A percentile compares a stretch with the other conserved stretches of the same genome.
phyloP scores from a whole-genome alignment of 2,888 invertebrate species.

The Xestia rhomboidea region DNA sequence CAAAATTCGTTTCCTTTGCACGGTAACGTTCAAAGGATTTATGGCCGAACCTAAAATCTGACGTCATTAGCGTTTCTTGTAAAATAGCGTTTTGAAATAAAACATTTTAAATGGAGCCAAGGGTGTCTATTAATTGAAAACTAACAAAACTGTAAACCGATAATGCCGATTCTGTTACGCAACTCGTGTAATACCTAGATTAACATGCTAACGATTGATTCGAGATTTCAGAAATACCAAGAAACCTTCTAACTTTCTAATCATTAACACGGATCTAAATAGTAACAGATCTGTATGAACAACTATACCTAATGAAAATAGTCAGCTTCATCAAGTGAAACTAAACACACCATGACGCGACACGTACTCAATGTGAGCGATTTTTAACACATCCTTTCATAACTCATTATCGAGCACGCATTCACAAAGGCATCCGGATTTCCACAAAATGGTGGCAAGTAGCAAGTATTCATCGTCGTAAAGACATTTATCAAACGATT shows the following conservation, averaged over 20 bases:
- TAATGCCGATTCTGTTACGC: not conserved
- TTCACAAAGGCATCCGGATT: constrained; percentile 65
- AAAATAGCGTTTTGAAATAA: constrained; percentile 40
- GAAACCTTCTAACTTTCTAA: not conserved
- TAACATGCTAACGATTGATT: constrained; percentile 3
- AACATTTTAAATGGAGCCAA: constrained; percentile 22
- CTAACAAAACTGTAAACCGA: not conserved
- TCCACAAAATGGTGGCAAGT: constrained; percentile 65
- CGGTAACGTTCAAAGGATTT: constrained; percentile 55
- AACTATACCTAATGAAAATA: not conserved
- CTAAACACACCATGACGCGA: not conserved
- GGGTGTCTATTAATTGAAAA: not conserved
- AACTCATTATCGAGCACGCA: constrained; percentile 62
- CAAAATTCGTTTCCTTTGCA: constrained; percentile 61
- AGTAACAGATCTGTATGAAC: not conserved
- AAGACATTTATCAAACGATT: constrained; percentile 80
- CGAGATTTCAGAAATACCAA: not conserved
- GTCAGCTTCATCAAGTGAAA: not conserved
- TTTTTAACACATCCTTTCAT: constrained; percentile 55
- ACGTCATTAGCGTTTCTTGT: constrained; percentile 53
- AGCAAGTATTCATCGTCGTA: constrained; percentile 65
- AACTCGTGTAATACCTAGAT: not conserved
- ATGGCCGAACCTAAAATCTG: constrained; percentile 48
- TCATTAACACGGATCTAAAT: not conserved
- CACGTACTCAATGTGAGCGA: constrained; percentile 12